A percentile compares a stretch with the other conserved stretches of the same genome.
Conservation (phyloP, 2,888 invertebrate species). For the Pammene fasciana region DNA sequence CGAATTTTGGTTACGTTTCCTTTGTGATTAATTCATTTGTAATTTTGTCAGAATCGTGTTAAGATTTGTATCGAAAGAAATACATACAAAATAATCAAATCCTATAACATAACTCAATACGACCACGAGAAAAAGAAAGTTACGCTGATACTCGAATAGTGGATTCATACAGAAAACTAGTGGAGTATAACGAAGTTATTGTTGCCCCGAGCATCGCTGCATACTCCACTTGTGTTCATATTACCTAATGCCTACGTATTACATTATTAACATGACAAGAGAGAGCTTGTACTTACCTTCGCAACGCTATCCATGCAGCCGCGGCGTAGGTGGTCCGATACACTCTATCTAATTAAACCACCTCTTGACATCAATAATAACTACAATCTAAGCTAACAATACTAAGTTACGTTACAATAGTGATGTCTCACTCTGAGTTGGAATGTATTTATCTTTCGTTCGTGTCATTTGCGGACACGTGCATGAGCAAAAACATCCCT, state of each 20-base stretch:
- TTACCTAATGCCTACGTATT: constrained; percentile 47
- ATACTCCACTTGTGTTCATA: constrained; percentile 38
- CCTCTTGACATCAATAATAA: constrained; percentile 35
- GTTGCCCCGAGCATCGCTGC: constrained; percentile 31
- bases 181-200: constrained; percentile 41
- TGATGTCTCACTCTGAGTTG: constrained; percentile 42
- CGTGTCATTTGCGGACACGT: constrained; percentile 42
- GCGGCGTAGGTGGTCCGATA: constrained; percentile 49
- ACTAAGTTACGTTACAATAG: constrained; percentile 42
- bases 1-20: constrained; percentile 18
- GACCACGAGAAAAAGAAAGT: constrained; percentile 26
- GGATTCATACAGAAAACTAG: constrained; percentile 30
- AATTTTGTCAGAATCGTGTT: constrained; percentile 5
- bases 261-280: constrained; percentile 49
- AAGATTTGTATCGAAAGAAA: constrained; percentile 16
- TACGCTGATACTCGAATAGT: constrained; percentile 15
- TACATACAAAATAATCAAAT: not conserved
- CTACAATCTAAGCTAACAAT: constrained; percentile 35
- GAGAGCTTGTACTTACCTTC: constrained; percentile 47
- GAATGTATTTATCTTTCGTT: constrained; percentile 41
- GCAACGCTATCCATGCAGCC: constrained; percentile 46
- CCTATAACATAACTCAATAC: not conserved
- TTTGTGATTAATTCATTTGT: constrained; percentile 17
- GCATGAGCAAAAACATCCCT: constrained; percentile 42
- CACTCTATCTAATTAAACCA: constrained; percentile 48